These are phyloP conservation scores for Acipenser transmontanus DNA, from an alignment of 2,797 vertebrate species.

Conservation along the genomic window DNA sequence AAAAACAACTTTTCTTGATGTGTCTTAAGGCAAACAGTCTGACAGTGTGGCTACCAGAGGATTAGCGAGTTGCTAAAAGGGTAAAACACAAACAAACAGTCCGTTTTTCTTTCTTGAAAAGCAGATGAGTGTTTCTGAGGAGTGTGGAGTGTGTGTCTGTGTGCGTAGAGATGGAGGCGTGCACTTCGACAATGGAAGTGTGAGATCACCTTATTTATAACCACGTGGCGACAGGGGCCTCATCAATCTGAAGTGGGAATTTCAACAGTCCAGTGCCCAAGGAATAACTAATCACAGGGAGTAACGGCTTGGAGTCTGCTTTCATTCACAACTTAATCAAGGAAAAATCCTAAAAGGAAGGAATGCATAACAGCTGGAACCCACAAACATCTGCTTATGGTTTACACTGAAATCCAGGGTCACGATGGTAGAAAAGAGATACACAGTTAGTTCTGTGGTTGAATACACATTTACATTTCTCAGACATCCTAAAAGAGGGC, in stretches of 20 bases:
- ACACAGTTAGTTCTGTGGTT: neutral
- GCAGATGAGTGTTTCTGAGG: conserved; percentile 3
- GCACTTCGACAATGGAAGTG: neutral
- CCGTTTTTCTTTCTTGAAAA: neutral
- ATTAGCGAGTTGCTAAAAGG: no score
- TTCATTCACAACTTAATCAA: conserved; percentile 29
- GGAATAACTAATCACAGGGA: conserved; percentile 13
- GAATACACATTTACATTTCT: no score
- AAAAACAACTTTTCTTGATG: no score
- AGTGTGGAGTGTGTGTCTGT: neutral
- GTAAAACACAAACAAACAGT: no score
- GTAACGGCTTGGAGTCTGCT: conserved; percentile 24
- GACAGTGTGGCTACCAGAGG: no score
- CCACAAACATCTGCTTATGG: conserved; percentile 45
- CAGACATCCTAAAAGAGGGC: no score
- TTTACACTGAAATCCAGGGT: conserved; percentile 21
- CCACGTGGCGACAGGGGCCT: conserved; percentile 49
- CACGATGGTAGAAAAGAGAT: conserved; percentile 3
- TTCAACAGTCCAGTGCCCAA: conserved; percentile 41
- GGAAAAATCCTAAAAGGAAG: conserved; percentile 27
- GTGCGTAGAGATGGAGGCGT: conserved; percentile 1
- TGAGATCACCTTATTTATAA: conserved; percentile 38
- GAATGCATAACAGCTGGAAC: conserved; percentile 31
- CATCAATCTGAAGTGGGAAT: conserved; percentile 53
- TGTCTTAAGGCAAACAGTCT: no score